A percentile compares a stretch with the other conserved stretches of the same genome.
These are phyloP conservation scores for Bruchidius siliquastri DNA, from an alignment of 2,888 invertebrate species.

Conservation along the genomic window DNA sequence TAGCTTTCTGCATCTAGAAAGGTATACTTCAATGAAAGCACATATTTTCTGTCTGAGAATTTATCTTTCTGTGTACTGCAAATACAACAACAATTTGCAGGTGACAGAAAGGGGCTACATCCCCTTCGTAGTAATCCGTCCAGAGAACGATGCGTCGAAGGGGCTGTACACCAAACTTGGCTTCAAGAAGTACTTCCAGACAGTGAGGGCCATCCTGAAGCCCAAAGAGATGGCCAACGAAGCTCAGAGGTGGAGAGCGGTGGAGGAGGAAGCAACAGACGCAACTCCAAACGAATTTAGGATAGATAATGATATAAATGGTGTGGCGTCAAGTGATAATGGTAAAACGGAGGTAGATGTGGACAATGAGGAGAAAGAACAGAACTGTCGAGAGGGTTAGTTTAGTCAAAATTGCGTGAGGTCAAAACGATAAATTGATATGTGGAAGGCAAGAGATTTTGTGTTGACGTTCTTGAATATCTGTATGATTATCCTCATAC, in stretches of 20 bases:
- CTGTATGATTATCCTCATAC: too few species aligned
- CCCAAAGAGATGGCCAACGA: conserved; percentile 48
- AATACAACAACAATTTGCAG: conserved; percentile 9
- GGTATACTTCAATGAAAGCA: too few species aligned
- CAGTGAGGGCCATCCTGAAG: conserved; percentile 73
- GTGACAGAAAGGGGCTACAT: conserved; percentile 57
- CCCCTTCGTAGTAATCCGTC: conserved; percentile 82
- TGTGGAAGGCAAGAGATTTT: too few species aligned
- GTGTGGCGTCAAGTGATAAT: background rate
- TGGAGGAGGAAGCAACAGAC: conserved; percentile 3
- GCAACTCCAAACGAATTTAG: background rate
- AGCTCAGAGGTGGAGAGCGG: conserved; percentile 27
- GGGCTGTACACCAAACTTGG: conserved; percentile 79
- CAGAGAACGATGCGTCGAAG: conserved; percentile 82
- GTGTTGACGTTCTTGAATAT: too few species aligned
- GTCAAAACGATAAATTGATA: too few species aligned
- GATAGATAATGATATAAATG: background rate
- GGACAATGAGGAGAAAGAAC: too few species aligned
- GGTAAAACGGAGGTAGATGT: too few species aligned
- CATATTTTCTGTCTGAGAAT: too few species aligned
- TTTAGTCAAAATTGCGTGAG: too few species aligned
- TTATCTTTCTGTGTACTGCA: too few species aligned
- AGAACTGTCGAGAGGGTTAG: too few species aligned
- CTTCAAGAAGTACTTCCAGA: conserved; percentile 74
- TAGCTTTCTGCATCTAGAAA: too few species aligned